Evolutionary conservation across 1,140 invertebrate species (phyloP).

Genomic region (Megalonaias nervosa): DNA sequence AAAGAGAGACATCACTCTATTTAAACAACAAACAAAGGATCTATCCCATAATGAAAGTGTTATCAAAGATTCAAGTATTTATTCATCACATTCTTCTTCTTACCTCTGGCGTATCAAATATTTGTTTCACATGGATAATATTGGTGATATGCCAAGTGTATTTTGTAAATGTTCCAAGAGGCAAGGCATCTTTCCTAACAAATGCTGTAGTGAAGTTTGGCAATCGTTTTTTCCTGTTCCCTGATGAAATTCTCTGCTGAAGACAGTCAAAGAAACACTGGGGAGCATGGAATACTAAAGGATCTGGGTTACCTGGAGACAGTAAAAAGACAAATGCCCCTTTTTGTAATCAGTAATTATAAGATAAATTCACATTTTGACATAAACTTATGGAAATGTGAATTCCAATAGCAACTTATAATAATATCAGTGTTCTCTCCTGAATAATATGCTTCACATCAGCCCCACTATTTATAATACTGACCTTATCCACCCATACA

Average conservation of each 20-base stretch:
- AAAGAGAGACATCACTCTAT: background rate
- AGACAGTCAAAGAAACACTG: conserved; percentile 82
- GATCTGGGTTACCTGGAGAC: conserved; percentile 75
- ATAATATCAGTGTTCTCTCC: too few relatives aligned
- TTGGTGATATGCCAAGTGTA: conserved; percentile 85
- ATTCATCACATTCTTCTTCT: conserved; percentile 15
- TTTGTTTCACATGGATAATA: conserved; percentile 82
- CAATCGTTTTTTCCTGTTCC: conserved; percentile 79
- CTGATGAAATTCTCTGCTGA: conserved; percentile 79
- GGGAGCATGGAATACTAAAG: conserved; percentile 82
- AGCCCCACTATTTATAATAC: too few relatives aligned
- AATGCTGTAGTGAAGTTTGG: conserved; percentile 77
- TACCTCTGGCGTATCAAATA: conserved; percentile 82
- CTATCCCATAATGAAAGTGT: background rate
- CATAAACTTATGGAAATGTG: too few relatives aligned
- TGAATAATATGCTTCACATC: too few relatives aligned
- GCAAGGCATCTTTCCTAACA: conserved; percentile 77
- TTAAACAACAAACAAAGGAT: background rate
- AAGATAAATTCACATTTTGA: too few relatives aligned
- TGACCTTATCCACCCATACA: too few relatives aligned
- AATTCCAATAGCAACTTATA: too few relatives aligned
- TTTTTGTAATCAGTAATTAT: too few relatives aligned
- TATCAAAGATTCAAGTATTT: background rate
- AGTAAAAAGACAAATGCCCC: background rate
- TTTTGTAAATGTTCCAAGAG: conserved; percentile 81